phyloP scores from a whole-genome alignment of 2,797 vertebrate species.

The Limnodromus scolopaceus region DNA sequence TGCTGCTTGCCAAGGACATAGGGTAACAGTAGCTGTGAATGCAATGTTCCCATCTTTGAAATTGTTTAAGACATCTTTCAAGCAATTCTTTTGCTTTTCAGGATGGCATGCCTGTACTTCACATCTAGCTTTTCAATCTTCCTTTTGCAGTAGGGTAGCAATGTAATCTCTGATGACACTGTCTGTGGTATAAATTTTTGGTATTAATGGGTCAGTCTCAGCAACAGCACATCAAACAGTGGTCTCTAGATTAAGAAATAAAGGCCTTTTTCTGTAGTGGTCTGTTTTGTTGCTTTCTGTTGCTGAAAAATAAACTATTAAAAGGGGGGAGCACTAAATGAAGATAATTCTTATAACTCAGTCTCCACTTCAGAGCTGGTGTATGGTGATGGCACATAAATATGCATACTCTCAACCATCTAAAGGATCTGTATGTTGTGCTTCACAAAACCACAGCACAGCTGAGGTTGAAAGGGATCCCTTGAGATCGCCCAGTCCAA shows the following conservation, averaged over 20 bases:
- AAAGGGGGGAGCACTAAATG: background rate
- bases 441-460: background rate
- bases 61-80: background rate
- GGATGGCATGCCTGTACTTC: background rate
- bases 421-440: background rate
- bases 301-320: background rate
- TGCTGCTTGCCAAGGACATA: background rate
- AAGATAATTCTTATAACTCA: background rate
- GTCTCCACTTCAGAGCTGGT: background rate
- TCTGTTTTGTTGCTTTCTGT: background rate
- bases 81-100: background rate
- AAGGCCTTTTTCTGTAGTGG: background rate
- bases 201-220: background rate
- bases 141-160: background rate
- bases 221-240: background rate
- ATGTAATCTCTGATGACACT: background rate
- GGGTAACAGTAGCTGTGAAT: background rate
- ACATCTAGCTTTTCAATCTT: background rate
- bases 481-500: background rate
- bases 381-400: background rate
- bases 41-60: background rate
- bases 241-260: background rate
- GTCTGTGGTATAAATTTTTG: background rate
- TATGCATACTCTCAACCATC: background rate
- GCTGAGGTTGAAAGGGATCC: background rate